phyloP scores from a whole-genome alignment of 2,888 invertebrate genomes.

The Nycteola revayana region DNA sequence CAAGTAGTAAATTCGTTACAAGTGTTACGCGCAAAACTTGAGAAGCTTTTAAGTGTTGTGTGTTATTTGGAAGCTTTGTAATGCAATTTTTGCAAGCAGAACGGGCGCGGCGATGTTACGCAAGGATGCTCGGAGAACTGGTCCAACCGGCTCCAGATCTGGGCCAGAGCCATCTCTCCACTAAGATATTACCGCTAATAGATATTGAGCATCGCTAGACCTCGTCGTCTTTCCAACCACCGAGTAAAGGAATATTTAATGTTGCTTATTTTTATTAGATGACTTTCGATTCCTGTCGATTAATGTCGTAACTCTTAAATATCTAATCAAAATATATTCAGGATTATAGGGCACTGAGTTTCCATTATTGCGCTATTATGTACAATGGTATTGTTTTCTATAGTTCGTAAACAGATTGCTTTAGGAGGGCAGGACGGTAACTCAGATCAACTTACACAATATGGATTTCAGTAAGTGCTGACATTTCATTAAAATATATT shows the following conservation, averaged over 20 bases:
- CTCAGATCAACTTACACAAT: slow-evolving; percentile 59
- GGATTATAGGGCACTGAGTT: too few species aligned
- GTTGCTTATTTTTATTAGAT: too few species aligned
- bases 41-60: slow-evolving; percentile 71
- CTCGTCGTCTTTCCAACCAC: slow-evolving; percentile 21
- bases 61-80: slow-evolving; percentile 67
- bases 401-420: slow-evolving; percentile 44
- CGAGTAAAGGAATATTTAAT: slow-evolving; percentile 8
- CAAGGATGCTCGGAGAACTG: slow-evolving; percentile 74
- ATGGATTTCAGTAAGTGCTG: slow-evolving; percentile 72
- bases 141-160: slow-evolving; percentile 74
- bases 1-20: too few species aligned
- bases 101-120: slow-evolving; percentile 59
- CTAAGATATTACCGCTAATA: slow-evolving; percentile 75
- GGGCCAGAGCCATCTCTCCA: slow-evolving; percentile 77
- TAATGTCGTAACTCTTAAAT: too few species aligned
- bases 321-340: too few species aligned
- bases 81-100: slow-evolving; percentile 73
- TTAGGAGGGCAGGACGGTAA: slow-evolving; percentile 44
- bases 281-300: too few species aligned
- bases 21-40: slow-evolving; percentile 62
- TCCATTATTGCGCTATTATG: slow-evolving; percentile 19
- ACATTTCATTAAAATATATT: slow-evolving; percentile 80
- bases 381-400: slow-evolving; percentile 41
- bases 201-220: slow-evolving; percentile 63